phyloP scores from a whole-genome alignment of 2,888 invertebrate genomes.

The Pseudolycoriella hygida region DNA sequence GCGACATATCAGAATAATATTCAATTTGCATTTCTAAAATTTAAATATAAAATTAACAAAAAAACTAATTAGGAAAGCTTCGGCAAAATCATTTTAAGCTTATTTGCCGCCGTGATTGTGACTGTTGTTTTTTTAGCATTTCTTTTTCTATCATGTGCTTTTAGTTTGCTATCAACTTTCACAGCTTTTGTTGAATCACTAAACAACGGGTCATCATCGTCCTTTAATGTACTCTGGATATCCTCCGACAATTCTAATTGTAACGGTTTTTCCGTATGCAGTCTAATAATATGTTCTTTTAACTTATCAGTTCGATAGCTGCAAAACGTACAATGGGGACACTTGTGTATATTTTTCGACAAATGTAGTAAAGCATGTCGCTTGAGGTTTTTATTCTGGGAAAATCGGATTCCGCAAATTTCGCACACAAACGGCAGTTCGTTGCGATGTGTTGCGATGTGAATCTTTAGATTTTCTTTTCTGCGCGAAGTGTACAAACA shows the following conservation, averaged over 20 bases:
- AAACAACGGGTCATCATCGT: background rate
- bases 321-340: slow-evolving; percentile 30
- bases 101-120: too few relatives aligned
- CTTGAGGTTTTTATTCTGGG: slow-evolving; percentile 34
- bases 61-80: too few relatives aligned
- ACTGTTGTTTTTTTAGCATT: too few relatives aligned
- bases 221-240: background rate
- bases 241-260: slow-evolving; percentile 2
- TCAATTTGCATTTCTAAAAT: too few relatives aligned
- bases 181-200: background rate
- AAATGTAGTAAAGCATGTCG: slow-evolving; percentile 23
- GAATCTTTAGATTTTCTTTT: slow-evolving; percentile 35
- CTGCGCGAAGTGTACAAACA: slow-evolving; percentile 32
- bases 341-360: slow-evolving; percentile 22
- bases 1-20: too few relatives aligned
- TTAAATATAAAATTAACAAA: too few relatives aligned
- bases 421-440: slow-evolving; percentile 38
- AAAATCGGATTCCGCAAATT: slow-evolving; percentile 36
- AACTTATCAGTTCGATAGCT: slow-evolving; percentile 34
- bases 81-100: too few relatives aligned
- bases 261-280: slow-evolving; percentile 5
- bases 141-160: too few relatives aligned
- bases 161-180: too few relatives aligned
- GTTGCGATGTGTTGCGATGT: slow-evolving; percentile 34
- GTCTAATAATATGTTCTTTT: slow-evolving; percentile 29